Conservation (phyloP, 2,797 vertebrate genomes). For the Sebastes goodei region DNA sequence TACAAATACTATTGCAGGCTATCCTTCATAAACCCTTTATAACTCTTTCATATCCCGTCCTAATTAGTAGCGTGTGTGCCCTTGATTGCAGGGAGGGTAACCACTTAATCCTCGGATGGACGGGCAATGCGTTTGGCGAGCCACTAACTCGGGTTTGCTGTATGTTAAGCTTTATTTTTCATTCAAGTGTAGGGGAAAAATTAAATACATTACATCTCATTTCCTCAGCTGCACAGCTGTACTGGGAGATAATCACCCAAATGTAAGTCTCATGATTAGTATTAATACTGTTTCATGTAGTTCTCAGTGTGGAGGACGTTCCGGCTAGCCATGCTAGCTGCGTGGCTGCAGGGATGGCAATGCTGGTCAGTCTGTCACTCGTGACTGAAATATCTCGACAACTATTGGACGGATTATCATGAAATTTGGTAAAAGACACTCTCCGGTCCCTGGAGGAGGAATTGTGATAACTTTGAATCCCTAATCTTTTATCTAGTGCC, state of each 20-base stretch:
- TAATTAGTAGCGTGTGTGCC: conserved; percentile 63
- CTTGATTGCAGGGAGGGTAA: conserved; percentile 63
- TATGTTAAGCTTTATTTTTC: conserved; percentile 58
- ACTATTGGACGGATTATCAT: neutral
- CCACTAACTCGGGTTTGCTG: conserved; percentile 40
- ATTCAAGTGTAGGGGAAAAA: conserved; percentile 62
- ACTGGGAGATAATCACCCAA: conserved; percentile 62
- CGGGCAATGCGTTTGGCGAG: conserved; percentile 27
- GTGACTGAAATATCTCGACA: neutral
- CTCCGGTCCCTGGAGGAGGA: neutral
- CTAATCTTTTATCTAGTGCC: neutral
- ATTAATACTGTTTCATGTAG: conserved; percentile 48
- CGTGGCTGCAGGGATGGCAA: neutral
- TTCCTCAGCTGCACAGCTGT: conserved; percentile 55
- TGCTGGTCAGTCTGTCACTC: neutral
- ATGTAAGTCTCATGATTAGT: conserved; percentile 60
- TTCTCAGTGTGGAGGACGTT: conserved; percentile 23
- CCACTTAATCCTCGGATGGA: conserved; percentile 61
- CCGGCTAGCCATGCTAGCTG: neutral
- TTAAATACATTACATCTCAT: conserved; percentile 67
- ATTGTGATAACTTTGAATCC: neutral
- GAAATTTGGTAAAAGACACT: neutral
- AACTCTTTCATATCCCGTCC: conserved; percentile 52
- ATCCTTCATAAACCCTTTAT: conserved; percentile 67
- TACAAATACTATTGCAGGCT: conserved; percentile 42